A percentile compares a stretch with the other conserved stretches of the same genome.
These are phyloP conservation scores for Mystacornis crossleyi DNA, from an alignment of 2,113 vertebrate genomes.

Conservation along the genomic window DNA sequence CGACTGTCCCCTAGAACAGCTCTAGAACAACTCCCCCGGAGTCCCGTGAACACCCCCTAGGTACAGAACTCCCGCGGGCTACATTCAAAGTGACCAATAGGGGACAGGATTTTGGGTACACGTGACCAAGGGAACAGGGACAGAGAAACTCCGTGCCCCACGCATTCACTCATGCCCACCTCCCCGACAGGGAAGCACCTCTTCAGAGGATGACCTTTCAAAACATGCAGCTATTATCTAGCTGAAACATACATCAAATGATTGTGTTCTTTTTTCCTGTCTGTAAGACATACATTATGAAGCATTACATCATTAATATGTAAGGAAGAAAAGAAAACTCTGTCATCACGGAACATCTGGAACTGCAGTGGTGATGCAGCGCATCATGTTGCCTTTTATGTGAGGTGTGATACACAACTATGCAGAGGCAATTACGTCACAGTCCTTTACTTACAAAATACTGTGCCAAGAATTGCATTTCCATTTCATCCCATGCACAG, in stretches of 20 bases:
- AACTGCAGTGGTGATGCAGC: neutral
- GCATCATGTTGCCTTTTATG: neutral
- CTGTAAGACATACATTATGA: neutral
- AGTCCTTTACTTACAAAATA: neutral
- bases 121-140: too few relatives aligned
- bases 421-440: neutral
- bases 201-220: neutral
- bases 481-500: neutral
- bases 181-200: too few relatives aligned
- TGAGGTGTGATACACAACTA: neutral
- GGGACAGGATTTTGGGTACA: too few relatives aligned
- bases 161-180: too few relatives aligned
- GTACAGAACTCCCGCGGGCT: too few relatives aligned
- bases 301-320: slow-evolving; percentile 11
- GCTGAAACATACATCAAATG: neutral
- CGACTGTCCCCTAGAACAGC: too few relatives aligned
- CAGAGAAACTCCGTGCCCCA: too few relatives aligned
- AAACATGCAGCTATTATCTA: neutral
- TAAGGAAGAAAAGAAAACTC: slow-evolving; percentile 8
- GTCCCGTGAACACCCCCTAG: too few relatives aligned
- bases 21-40: too few relatives aligned
- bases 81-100: too few relatives aligned
- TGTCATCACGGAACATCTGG: neutral
- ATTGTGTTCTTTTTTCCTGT: neutral
- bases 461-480: neutral